These are phyloP conservation scores for Arnoldichthys spilopterus DNA, from an alignment of 2,797 vertebrate genomes.

Conservation along the genomic window DNA sequence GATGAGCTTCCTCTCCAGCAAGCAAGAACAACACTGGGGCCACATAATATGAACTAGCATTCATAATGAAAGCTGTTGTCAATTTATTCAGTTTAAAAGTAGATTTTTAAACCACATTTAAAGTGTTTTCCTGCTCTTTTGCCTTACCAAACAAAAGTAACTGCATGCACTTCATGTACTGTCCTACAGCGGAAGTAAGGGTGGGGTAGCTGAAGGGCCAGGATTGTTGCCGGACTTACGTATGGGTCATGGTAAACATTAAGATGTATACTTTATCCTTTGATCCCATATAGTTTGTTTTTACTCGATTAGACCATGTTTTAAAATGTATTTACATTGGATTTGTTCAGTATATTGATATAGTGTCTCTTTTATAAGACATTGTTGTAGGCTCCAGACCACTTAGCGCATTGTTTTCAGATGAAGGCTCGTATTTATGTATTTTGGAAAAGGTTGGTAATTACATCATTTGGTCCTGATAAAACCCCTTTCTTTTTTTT, in stretches of 20 bases:
- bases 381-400: constrained; percentile 26
- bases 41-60: not conserved
- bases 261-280: constrained; percentile 12
- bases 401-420: constrained; percentile 42
- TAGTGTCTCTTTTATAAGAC: constrained; percentile 50
- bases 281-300: constrained; percentile 29
- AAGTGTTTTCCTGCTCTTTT: not conserved
- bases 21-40: constrained; percentile 40
- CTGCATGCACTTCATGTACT: not conserved
- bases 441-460: constrained; percentile 51
- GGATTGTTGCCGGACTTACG: not conserved
- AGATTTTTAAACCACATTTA: not conserved
- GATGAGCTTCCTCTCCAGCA: constrained; percentile 45
- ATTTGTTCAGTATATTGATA: constrained; percentile 25
- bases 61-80: not conserved
- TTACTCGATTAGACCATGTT: constrained; percentile 5
- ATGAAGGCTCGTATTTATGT: constrained; percentile 52
- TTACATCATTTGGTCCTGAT: constrained; percentile 58
- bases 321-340: constrained; percentile 35
- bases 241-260: not conserved
- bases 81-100: not conserved
- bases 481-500: constrained; percentile 32
- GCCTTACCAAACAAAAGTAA: not conserved
- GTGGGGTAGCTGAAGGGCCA: not conserved
- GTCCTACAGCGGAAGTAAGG: not conserved